These are phyloP conservation scores for Cephonodes hylas DNA, from an alignment of 2,888 invertebrate species.

Conservation along the genomic window DNA sequence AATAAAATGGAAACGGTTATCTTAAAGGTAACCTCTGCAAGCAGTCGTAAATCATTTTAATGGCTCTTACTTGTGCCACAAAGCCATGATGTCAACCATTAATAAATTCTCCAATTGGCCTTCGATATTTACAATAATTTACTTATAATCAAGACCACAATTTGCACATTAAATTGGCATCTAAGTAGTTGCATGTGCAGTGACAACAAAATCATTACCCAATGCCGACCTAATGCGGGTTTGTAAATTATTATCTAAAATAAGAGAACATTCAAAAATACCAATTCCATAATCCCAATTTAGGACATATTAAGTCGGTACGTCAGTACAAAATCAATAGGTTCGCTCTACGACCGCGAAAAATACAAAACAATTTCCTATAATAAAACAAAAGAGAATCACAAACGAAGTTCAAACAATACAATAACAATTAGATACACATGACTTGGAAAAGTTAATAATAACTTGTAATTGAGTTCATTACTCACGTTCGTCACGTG, in stretches of 20 bases:
- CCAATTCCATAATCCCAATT: too few species aligned
- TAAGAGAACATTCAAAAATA: too few species aligned
- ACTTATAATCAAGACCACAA: background rate
- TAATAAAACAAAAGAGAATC: background rate
- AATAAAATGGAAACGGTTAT: constrained; percentile 7
- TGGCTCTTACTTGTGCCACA: constrained; percentile 1
- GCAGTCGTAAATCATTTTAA: constrained; percentile 4
- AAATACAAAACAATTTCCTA: background rate
- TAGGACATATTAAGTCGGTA: too few species aligned
- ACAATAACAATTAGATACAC: background rate
- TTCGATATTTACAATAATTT: background rate
- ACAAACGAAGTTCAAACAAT: background rate
- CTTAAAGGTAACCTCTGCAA: background rate
- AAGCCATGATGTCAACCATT: background rate
- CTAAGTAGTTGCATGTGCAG: too few species aligned
- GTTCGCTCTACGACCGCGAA: too few species aligned
- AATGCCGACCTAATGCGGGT: too few species aligned
- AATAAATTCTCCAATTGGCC: constrained; percentile 2
- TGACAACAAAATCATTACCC: too few species aligned
- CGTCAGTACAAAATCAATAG: too few species aligned
- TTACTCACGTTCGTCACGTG: background rate
- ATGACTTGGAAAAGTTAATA: background rate
- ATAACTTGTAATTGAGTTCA: background rate
- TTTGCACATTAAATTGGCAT: too few species aligned
- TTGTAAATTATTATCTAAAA: too few species aligned